phyloP scores from a whole-genome alignment of 2,797 vertebrate genomes.

The Ptychobarbus kaznakovi region DNA sequence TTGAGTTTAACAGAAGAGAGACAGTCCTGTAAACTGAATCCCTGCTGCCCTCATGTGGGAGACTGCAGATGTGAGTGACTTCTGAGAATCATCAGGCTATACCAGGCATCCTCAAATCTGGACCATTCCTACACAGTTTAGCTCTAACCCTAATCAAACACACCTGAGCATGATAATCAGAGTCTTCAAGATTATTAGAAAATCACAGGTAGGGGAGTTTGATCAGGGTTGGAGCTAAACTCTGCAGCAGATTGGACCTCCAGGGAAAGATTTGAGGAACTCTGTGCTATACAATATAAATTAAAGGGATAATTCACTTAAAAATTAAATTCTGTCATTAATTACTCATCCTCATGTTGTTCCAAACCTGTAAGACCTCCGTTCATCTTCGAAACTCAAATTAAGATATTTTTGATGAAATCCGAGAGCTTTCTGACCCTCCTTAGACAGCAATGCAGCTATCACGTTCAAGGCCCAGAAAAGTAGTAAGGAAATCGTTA shows the following conservation, averaged over 20 bases:
- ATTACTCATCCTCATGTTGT: neutral
- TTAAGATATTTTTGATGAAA: neutral
- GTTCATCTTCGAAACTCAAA: neutral
- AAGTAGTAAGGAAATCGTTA: neutral
- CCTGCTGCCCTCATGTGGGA: slow-evolving; percentile 50
- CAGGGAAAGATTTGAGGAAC: too few species aligned
- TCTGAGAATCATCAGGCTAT: neutral
- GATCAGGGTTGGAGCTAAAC: too few species aligned
- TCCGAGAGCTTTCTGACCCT: neutral
- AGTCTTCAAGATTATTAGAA: too few species aligned
- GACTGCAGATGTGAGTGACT: neutral
- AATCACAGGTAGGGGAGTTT: too few species aligned
- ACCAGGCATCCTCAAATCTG: too few species aligned
- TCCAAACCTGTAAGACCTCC: neutral
- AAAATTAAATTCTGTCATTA: neutral
- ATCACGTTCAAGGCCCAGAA: neutral
- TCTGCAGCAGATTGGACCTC: too few species aligned
- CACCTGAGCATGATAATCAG: too few species aligned
- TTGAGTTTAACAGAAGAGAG: neutral
- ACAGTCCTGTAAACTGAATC: neutral
- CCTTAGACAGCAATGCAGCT: neutral
- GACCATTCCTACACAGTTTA: too few species aligned
- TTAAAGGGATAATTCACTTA: neutral
- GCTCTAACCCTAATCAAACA: too few species aligned
- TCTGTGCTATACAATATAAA: too few species aligned